Base-by-base conservation (phyloP, 2,113 vertebrate genomes). In the Pyxicephalus adspersus region DNA sequence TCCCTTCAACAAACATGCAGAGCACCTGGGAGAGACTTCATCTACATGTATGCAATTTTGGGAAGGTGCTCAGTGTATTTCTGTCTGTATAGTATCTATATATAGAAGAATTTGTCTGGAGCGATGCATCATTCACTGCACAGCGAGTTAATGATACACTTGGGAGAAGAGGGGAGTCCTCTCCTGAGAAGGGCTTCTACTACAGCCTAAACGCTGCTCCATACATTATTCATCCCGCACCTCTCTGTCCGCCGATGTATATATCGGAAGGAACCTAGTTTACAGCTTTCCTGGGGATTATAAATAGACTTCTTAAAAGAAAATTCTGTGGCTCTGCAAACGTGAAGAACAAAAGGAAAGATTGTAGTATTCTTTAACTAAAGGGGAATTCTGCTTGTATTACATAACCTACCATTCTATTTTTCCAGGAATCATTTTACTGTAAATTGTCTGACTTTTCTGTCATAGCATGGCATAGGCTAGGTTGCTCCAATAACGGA, bases 101-200 rank as follows among this genome's bases (percentile, higher is more conserved):
- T 70, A 70, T 70, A 70, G 66, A 50, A 70, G 23, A 70, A 26
- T 70, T 70, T 51, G 66, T 38, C 38, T 70, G 26, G 45, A 70
- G 66, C 66, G 52, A 70, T 70, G 66, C 52, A 70, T 70, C 66
- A 70, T 70, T 38, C 52, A 70, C 66, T 70, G 52, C 66, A 52
- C 45, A 52, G 66, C 66, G 9, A 70, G 66, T 52, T 70, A 70
- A 70, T 70, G 66, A 70, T 70, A 52, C 66, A 52, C 66, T 28
- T 45, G 45, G 66, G 52, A 50, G 45, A 70, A 51, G 66, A 52
- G 66, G 45, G 26, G 66, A 70, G 38, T 26, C 66, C 66, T 70
- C 66, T 70, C 66, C 1, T 22, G 66, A 50, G 66, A 70, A 45
- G 38, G 15, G 38, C 23, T 38, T 52, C 66, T 52, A 70, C 66